Evolutionary conservation across 2,113 vertebrate species (phyloP), one percentile per base, ranked within the genome.

Genomic region (Dendrocopos noguchii): DNA sequence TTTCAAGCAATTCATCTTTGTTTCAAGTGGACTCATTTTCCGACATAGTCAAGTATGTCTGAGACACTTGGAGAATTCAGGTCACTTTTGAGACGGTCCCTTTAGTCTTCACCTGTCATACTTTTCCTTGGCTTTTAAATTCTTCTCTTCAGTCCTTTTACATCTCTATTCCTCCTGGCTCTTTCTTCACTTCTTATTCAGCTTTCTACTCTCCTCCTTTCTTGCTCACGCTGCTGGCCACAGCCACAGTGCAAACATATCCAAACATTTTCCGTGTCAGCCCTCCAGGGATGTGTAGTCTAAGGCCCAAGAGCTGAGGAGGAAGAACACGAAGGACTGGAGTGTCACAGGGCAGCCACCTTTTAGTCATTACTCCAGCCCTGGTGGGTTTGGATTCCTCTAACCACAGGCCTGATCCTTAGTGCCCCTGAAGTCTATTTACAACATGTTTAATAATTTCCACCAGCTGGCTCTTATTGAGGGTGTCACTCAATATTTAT

Each of bases 401-500:
- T 78, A 92, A 94, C 91, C 67, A 2, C 88, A 93, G 78, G 78
- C 75, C 81, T 77, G 79, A 87, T 92, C 75, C 81, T 83, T 75
- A 66, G 72, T 71, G 84, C 78, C 72, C 84, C 67, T 74, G 28
- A 95, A 93, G 81, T 74, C 81, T 93, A 91, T 92, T 94, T 94
- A 95, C 94, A 87, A 92, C 24, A 2, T 88, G 87, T 80, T 93
- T 82, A 96, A 73, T 92, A 84, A 94, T 91, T 92, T 93, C 67
- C 66, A 91, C 55, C 92, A 90, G 92, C 91, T 92, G 96, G 74
- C 70, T 85, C 83, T 93, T 73, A 91, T 88, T 94, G 63, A 87
- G 74, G 76, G 42, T 56, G 91, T 91, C 95, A 95, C 66, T 96
- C 91, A 84, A 52, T 73, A 88, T 88, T 96, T 96, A 96, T 92